Base-by-base conservation (phyloP, 2,797 vertebrate species). In the Cercopithecus mitis region DNA sequence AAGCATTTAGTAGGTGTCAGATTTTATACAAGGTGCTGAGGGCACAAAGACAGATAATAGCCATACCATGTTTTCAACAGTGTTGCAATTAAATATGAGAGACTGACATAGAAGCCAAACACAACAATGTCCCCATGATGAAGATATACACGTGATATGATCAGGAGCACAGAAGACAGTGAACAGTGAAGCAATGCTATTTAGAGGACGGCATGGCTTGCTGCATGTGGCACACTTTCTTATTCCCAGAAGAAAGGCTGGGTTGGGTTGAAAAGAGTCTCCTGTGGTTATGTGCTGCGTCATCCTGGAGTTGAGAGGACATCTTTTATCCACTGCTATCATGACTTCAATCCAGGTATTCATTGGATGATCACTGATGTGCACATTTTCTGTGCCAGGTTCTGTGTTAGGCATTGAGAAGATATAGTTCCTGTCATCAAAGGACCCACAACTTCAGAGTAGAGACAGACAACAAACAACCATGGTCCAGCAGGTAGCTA, bases 241-340 rank as follows among this genome's bases (percentile, higher is more conserved):
- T 58, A n/a, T 77, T 61, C 58, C 30, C 12, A 57, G 39, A 27
- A 17, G 25, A 55, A 36, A 55, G 45, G 9, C 58, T 43, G 36
- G 17, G 4, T n/a, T 36, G 10, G 24, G 4, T 52, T 33, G 24
- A 10, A 20, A 25, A 25, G 39, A 6, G 12, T 45, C 19, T 52
- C 17, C 67, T 2, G 12, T 27, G 52, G 45, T 25, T 50, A 20
- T 9, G 5, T 43, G 9, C 33, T 22, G 14, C 52, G 17, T 25
- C 5, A 13, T 55, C 12, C 2, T 67, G 22, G 1, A 0, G 3
- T 19, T 0, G 19, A 13, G 25, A 52, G 22, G 58, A 22, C 0
- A 4, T 61, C 24, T 41, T 91, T 15, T 14, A 27, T 27, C 9
- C n/a, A 24, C 43, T 47, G 25, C 15, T 47, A 0, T 10, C 20